phyloP scores from a whole-genome alignment of 2,797 vertebrate species.

The Zenarchopterus dispar region DNA sequence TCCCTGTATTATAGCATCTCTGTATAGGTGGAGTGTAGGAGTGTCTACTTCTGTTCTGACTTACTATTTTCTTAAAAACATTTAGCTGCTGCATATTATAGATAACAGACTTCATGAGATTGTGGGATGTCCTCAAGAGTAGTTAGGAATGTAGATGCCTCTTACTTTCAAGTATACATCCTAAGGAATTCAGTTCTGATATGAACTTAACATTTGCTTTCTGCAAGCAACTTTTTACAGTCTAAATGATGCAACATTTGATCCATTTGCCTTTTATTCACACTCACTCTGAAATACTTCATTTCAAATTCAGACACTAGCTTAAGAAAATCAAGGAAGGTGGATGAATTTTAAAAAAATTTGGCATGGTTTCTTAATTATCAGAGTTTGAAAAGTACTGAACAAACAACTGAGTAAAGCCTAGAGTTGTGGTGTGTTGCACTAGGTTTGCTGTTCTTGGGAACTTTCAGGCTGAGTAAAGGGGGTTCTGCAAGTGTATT shows the following conservation, averaged over 20 bases:
- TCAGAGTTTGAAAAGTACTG: neutral
- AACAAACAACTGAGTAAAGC: neutral
- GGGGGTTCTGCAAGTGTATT: too few relatives aligned
- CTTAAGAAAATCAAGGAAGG: too few relatives aligned
- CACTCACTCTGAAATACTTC: too few relatives aligned
- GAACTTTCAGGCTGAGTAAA: neutral
- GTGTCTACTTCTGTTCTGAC: too few relatives aligned
- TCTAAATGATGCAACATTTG: too few relatives aligned
- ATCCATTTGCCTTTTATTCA: too few relatives aligned
- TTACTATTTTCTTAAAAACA: neutral
- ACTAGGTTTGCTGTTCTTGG: neutral
- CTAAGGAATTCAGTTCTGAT: neutral
- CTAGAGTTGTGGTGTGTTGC: neutral
- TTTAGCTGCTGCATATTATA: neutral
- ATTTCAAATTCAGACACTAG: too few relatives aligned
- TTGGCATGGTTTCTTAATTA: neutral
- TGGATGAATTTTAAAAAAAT: too few relatives aligned
- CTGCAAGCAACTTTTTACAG: too few relatives aligned
- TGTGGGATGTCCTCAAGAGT: neutral
- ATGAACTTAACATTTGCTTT: too few relatives aligned
- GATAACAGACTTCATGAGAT: neutral
- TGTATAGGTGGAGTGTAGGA: too few relatives aligned
- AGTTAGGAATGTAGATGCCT: constrained; percentile 22
- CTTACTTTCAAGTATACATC: constrained; percentile 49
- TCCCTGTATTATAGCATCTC: too few relatives aligned